These are phyloP conservation scores for Rhagium mordax DNA, from an alignment of 2,888 invertebrate species.

Conservation along the genomic window DNA sequence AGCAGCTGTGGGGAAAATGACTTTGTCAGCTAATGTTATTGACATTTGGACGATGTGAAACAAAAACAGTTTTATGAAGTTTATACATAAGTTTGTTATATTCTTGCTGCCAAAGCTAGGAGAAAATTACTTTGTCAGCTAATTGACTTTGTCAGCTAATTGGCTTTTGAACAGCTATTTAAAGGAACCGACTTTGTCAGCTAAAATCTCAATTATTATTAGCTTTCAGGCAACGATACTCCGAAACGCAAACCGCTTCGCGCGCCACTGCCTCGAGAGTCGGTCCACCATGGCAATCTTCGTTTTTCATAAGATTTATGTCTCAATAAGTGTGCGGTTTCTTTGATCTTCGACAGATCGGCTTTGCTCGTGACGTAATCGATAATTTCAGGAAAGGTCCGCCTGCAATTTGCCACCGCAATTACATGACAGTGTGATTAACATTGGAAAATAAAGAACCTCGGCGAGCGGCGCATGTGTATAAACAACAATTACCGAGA, in stretches of 20 bases:
- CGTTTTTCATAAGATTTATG: conserved; percentile 59
- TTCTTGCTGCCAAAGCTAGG: too few species aligned
- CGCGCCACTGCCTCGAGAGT: conserved; percentile 25
- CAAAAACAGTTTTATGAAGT: too few species aligned
- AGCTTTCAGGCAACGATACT: too few species aligned
- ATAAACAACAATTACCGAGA: conserved; percentile 31
- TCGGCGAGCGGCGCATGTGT: conserved; percentile 13
- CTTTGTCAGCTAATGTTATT: too few species aligned
- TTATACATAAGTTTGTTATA: too few species aligned
- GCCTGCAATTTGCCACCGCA: conserved; percentile 37
- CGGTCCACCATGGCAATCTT: conserved; percentile 41
- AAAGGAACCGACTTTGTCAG: too few species aligned
- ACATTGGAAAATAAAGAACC: conserved; percentile 20
- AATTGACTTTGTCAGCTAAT: too few species aligned
- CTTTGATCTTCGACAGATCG: conserved; percentile 61
- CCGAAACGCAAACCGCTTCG: neutral
- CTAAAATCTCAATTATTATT: too few species aligned
- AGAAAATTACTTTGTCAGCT: too few species aligned
- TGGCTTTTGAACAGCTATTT: too few species aligned
- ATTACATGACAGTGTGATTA: conserved; percentile 38
- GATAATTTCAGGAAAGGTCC: conserved; percentile 47
- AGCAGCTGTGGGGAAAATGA: too few species aligned
- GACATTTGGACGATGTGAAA: too few species aligned
- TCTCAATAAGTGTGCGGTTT: conserved; percentile 61
- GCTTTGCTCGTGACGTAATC: conserved; percentile 58